These are phyloP conservation scores for Galeruca laticollis DNA, from an alignment of 2,888 invertebrate genomes.

Conservation along the genomic window DNA sequence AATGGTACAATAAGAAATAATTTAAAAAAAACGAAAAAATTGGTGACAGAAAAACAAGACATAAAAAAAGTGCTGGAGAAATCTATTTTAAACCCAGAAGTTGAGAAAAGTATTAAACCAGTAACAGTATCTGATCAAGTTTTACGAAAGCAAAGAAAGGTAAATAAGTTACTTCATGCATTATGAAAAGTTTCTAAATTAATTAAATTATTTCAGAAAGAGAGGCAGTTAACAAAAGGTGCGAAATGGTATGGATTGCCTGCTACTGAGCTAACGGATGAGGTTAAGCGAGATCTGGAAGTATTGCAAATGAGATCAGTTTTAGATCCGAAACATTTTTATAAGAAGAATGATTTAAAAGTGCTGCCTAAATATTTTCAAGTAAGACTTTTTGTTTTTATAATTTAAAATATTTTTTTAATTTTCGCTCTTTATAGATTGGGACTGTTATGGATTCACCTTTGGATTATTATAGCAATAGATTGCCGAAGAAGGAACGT, in stretches of 20 bases:
- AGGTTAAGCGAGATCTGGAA: constrained; percentile 88
- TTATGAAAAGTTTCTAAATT: background rate
- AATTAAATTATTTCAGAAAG: constrained; percentile 68
- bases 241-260: constrained; percentile 90
- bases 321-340: constrained; percentile 93
- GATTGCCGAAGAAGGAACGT: constrained; percentile 86
- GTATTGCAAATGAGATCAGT: constrained; percentile 93
- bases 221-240: constrained; percentile 85
- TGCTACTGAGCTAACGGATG: constrained; percentile 90
- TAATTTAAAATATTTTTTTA: constrained; percentile 17
- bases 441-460: constrained; percentile 87
- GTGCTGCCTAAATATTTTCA: constrained; percentile 94
- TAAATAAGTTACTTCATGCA: constrained; percentile 53
- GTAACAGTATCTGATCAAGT: constrained; percentile 72
- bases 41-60: constrained; percentile 59
- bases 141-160: constrained; percentile 71
- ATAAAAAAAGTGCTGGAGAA: constrained; percentile 73
- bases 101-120: constrained; percentile 73
- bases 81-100: constrained; percentile 73
- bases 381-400: constrained; percentile 67
- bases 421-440: constrained; percentile 68
- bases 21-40: constrained; percentile 60
- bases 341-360: constrained; percentile 91
- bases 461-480: constrained; percentile 86
- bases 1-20: constrained; percentile 56